Percentiles rank a stretch among this genome's conserved stretches.
These are phyloP conservation scores for Teleopsis dalmanni DNA, from an alignment of 1,140 invertebrate genomes.

Conservation along the genomic window DNA sequence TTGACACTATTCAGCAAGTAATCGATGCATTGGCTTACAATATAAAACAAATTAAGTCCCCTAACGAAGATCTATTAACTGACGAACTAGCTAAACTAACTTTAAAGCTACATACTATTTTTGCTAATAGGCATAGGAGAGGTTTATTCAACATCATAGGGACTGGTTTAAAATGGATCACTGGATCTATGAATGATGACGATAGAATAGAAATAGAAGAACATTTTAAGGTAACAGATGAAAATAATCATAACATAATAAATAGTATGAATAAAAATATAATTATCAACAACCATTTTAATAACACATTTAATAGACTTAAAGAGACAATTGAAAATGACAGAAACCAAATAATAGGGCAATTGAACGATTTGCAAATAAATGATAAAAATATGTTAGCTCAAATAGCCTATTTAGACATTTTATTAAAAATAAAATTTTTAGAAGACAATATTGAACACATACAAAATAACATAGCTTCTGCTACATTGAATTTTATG, in stretches of 20 bases:
- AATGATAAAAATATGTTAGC: not conserved
- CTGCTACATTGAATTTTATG: not conserved
- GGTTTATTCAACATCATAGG: not conserved
- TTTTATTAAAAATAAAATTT: not conserved
- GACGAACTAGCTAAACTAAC: not conserved
- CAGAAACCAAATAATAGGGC: not conserved
- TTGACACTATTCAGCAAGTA: not conserved
- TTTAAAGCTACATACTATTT: not conserved
- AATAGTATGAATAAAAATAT: not conserved
- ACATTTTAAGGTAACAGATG: not conserved
- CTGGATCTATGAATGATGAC: not conserved
- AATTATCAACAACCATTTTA: not conserved
- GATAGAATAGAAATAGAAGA: not conserved
- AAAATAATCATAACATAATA: not conserved
- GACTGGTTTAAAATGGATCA: not conserved
- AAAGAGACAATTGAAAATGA: not conserved
- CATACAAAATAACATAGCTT: conserved; percentile 3
- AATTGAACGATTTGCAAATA: not conserved
- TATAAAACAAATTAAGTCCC: not conserved
- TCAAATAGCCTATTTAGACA: conserved; percentile 2
- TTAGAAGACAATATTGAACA: conserved; percentile 2
- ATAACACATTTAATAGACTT: not conserved
- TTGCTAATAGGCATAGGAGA: not conserved
- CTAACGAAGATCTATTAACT: not conserved
- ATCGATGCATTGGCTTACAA: not conserved